Conservation (phyloP, 2,797 vertebrate genomes). For the Tangara arthus region DNA sequence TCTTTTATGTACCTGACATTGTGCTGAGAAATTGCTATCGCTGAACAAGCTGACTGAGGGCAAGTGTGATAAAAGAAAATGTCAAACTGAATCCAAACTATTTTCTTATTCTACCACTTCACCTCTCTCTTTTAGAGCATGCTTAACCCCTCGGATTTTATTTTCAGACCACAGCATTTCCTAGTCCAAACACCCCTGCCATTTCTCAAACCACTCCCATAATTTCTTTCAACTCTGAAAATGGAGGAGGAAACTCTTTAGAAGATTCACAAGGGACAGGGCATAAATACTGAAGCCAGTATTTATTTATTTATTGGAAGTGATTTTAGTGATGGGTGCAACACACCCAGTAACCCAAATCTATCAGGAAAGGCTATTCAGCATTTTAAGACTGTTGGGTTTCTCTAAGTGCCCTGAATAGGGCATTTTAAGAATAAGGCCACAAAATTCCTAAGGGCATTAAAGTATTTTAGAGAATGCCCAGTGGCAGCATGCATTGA, state of each 20-base stretch:
- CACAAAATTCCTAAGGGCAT: background rate
- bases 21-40: slow-evolving; percentile 10
- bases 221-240: background rate
- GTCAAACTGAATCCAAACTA: background rate
- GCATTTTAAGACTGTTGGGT: background rate
- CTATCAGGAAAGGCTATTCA: background rate
- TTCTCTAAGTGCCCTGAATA: background rate
- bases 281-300: background rate
- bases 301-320: background rate
- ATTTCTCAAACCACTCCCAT: background rate
- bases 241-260: background rate
- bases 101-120: background rate
- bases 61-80: slow-evolving; percentile 16
- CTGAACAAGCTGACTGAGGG: background rate
- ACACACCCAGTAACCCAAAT: background rate
- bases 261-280: background rate
- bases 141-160: background rate
- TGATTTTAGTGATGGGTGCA: background rate
- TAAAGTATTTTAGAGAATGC: background rate
- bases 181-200: background rate
- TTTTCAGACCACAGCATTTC: background rate
- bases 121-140: background rate
- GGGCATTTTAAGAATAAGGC: background rate
- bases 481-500: background rate
- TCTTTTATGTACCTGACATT: slow-evolving; percentile 10